Conservation (phyloP, 2,888 invertebrate genomes). For the Pammene fasciana region DNA sequence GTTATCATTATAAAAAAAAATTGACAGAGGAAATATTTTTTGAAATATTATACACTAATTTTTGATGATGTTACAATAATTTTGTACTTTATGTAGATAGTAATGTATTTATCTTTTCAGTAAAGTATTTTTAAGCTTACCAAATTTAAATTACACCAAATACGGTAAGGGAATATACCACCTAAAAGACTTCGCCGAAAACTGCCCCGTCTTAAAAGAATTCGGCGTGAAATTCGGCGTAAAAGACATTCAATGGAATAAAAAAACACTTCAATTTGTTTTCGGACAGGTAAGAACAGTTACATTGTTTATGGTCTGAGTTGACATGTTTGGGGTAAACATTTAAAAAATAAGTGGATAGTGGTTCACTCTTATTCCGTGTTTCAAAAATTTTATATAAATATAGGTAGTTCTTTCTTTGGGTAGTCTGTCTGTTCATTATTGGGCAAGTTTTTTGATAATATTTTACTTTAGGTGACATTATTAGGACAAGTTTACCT, state of each 20-base stretch:
- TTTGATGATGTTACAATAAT: too few species aligned
- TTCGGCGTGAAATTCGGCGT: slow-evolving; percentile 36
- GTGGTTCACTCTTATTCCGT: neutral
- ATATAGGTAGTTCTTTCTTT: neutral
- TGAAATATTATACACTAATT: too few species aligned
- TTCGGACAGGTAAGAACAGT: slow-evolving; percentile 21
- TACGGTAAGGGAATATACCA: slow-evolving; percentile 13
- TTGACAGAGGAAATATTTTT: too few species aligned
- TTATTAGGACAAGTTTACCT: too few species aligned
- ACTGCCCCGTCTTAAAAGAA: slow-evolving; percentile 4
- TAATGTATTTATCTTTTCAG: neutral
- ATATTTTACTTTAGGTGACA: too few species aligned
- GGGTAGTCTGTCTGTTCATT: too few species aligned
- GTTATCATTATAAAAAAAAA: too few species aligned
- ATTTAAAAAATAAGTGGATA: slow-evolving; percentile 1
- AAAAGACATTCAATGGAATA: slow-evolving; percentile 12
- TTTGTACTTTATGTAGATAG: too few species aligned
- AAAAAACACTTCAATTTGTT: slow-evolving; percentile 14
- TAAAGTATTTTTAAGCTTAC: too few species aligned
- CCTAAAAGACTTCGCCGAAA: slow-evolving; percentile 26
- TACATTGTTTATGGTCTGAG: slow-evolving; percentile 21
- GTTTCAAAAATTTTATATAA: neutral
- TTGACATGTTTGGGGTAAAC: slow-evolving; percentile 23
- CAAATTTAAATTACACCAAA: neutral
- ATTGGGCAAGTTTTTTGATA: too few species aligned